Evolutionary conservation across 2,113 vertebrate genomes (phyloP).

Genomic region (Isichthys henryi): DNA sequence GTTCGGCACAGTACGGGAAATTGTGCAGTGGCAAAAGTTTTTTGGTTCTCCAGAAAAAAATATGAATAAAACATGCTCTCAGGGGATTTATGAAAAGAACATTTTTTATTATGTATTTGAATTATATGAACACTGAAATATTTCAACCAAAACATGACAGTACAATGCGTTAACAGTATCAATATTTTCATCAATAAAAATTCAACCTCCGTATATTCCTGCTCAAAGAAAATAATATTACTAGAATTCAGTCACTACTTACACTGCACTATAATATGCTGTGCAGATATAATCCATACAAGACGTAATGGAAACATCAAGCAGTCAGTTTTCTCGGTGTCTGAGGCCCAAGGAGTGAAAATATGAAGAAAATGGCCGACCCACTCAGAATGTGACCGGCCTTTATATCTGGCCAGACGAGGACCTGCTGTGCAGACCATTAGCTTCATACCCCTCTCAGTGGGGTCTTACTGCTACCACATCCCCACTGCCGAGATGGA

Average conservation of each 20-base stretch:
- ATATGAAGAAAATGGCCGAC: not conserved
- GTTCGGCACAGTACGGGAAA: not conserved
- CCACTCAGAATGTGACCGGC: not conserved
- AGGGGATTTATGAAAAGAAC: not conserved
- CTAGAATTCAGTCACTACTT: not conserved
- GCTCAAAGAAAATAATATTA: not conserved
- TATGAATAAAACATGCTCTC: not conserved
- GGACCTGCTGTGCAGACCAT: not conserved
- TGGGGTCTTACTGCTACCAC: not conserved
- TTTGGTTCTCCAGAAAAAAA: not conserved
- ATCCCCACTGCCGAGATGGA: not conserved
- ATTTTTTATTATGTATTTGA: not conserved
- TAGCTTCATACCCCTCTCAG: not conserved
- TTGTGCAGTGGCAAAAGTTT: not conserved
- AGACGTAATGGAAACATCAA: not conserved
- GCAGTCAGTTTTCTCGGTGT: not conserved
- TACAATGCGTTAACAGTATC: not conserved
- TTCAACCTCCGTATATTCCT: not conserved
- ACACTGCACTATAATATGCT: not conserved
- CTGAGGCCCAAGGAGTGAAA: not conserved
- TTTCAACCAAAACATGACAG: not conserved
- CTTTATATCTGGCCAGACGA: not conserved
- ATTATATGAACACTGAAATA: not conserved
- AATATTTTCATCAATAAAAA: not conserved
- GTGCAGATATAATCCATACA: not conserved